phyloP scores from a whole-genome alignment of 92 coral and sea anemone species.

The Phenganax marumi region DNA sequence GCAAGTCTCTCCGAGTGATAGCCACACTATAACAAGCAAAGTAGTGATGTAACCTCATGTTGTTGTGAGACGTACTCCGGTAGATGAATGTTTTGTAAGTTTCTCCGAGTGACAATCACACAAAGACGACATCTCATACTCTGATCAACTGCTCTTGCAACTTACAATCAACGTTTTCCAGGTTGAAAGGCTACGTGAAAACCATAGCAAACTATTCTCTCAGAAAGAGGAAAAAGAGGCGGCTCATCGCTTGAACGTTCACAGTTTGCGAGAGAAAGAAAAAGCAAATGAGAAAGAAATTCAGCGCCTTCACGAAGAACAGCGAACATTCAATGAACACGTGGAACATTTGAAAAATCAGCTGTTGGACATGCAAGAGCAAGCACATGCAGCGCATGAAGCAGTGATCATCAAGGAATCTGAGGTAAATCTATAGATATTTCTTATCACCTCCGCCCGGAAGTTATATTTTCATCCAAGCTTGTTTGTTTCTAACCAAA shows the following conservation, averaged over 20 bases:
- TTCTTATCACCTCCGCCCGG: neutral
- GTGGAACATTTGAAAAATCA: conserved; percentile 70
- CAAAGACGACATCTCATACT: neutral
- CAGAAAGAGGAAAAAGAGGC: conserved; percentile 86
- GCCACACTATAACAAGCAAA: too few species aligned
- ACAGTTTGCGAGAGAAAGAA: conserved; percentile 64
- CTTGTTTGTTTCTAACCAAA: neutral
- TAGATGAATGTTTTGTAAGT: too few species aligned
- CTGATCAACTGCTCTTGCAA: neutral
- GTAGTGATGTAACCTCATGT: too few species aligned
- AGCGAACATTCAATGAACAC: conserved; percentile 58
- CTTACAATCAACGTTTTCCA: conserved; percentile 1
- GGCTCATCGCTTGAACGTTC: conserved; percentile 66
- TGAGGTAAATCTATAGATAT: conserved; percentile 60
- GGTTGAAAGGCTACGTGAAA: conserved; percentile 89
- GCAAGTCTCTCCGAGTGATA: too few species aligned
- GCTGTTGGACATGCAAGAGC: conserved; percentile 70
- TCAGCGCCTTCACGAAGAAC: conserved; percentile 66
- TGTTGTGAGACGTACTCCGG: too few species aligned
- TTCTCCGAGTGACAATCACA: too few species aligned
- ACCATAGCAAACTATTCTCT: conserved; percentile 76
- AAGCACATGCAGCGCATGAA: conserved; percentile 73
- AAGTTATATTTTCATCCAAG: neutral
- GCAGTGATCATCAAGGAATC: conserved; percentile 91
- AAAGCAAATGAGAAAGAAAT: conserved; percentile 64